A percentile compares a stretch with the other conserved stretches of the same genome.
These are phyloP conservation scores for Mixornis gularis DNA, from an alignment of 2,113 vertebrate genomes.

Conservation along the genomic window DNA sequence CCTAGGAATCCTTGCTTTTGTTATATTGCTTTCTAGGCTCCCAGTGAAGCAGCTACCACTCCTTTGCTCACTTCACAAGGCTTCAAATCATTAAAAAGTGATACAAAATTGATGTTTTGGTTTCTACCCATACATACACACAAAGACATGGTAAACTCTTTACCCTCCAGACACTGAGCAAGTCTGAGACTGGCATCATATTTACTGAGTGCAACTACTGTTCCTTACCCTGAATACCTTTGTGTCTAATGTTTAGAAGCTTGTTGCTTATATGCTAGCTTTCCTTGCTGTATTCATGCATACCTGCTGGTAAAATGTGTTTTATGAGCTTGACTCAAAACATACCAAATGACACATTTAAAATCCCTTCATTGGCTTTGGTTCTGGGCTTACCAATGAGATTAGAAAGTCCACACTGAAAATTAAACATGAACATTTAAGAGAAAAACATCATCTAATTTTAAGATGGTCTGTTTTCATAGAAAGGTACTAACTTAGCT, in stretches of 20 bases:
- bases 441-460: neutral
- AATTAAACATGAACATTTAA: neutral
- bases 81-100: neutral
- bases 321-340: neutral
- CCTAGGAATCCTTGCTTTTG: neutral
- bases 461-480: neutral
- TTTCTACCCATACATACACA: neutral
- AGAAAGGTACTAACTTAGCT: neutral
- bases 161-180: neutral
- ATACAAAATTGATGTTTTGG: neutral
- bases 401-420: neutral
- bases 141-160: neutral
- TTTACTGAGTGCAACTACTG: neutral
- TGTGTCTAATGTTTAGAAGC: neutral
- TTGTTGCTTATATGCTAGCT: neutral
- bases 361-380: neutral
- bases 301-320: neutral
- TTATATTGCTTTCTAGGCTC: neutral
- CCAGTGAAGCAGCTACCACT: neutral
- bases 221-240: neutral
- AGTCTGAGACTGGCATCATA: neutral
- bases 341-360: neutral
- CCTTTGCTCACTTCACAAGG: neutral
- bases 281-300: neutral
- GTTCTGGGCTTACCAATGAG: neutral